Evolutionary conservation across 2,113 vertebrate species (phyloP), one percentile per base, ranked within the genome.

Genomic region (Illadopsis cleaveri): DNA sequence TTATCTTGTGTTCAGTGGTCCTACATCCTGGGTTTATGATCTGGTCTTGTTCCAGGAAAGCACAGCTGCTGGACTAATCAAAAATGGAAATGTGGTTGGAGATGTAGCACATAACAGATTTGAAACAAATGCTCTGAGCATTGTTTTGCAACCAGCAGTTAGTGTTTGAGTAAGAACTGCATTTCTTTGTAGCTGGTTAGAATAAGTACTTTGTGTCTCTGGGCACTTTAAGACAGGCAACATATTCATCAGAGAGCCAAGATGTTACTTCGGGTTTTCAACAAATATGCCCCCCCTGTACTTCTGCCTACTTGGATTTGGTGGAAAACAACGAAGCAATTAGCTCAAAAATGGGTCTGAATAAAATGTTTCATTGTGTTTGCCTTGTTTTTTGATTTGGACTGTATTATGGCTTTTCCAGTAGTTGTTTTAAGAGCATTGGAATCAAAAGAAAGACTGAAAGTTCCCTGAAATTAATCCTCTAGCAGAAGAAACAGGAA

Each of bases 401-500:
- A 86, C 65, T 78, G 7, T 54, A 82, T 81, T 87, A 70, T 15
- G 50, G 22, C 57, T 89, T 91, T 96, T 82, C 51, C 80, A 73
- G 50, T 66, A 73, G 76, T 93, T 96, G 75, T 94, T 97, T 94
- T 82, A 96, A 94, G 61, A 94, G 28, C 72, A 57, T 91, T 91
- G 57, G 62, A 92, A 95, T 96, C 78, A 94, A 96, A 96, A 96
- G 77, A 82, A 89, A 86, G 86, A 73, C 64, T 64, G 91, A 81
- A 93, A 91, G 42, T 97, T 93, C 88, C 75, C 93, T 94, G 97
- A 97, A 97, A 97, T 86, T 91, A 96, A 97, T 97, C 88, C 72
- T 80, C 44, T 65, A 94, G 89, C 78, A 86, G 86, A 93, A 96
- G 91, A 95, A 97, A 92, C 94, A 96, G 97, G 95, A 96, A 96